These are phyloP conservation scores for Noctua janthe DNA, from an alignment of 2,888 invertebrate genomes.

Conservation along the genomic window DNA sequence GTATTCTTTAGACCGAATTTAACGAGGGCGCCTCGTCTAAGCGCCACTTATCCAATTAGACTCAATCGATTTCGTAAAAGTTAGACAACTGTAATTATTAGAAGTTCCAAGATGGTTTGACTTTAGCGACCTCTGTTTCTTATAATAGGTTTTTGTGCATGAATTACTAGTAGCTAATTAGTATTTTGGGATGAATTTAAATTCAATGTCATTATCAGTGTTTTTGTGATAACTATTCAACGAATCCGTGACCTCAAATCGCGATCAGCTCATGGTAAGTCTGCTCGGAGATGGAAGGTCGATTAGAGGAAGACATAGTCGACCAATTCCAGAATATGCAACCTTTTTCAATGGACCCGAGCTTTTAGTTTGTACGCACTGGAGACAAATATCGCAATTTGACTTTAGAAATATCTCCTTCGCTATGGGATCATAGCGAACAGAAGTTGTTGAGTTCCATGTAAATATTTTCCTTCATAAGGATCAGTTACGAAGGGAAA, in stretches of 20 bases:
- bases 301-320: background rate
- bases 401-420: background rate
- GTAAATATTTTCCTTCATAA: background rate
- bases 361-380: background rate
- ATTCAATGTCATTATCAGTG: background rate
- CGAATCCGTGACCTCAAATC: background rate
- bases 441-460: background rate
- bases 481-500: background rate
- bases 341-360: background rate
- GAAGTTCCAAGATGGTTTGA: slow-evolving; percentile 2
- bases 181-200: background rate
- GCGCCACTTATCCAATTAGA: slow-evolving; percentile 34
- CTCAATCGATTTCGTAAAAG: slow-evolving; percentile 17
- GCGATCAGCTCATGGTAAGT: background rate
- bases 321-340: background rate
- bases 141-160: background rate
- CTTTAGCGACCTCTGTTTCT: background rate
- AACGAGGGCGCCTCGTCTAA: background rate
- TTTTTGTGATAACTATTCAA: background rate
- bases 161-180: background rate
- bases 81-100: slow-evolving; percentile 18
- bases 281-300: background rate
- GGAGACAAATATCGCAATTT: background rate
- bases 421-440: background rate
- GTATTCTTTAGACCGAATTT: slow-evolving; percentile 19